Evolutionary conservation across 2,888 invertebrate species (phyloP), one percentile per base, ranked within the genome.

Genomic region (Pseudococcus longispinus): DNA sequence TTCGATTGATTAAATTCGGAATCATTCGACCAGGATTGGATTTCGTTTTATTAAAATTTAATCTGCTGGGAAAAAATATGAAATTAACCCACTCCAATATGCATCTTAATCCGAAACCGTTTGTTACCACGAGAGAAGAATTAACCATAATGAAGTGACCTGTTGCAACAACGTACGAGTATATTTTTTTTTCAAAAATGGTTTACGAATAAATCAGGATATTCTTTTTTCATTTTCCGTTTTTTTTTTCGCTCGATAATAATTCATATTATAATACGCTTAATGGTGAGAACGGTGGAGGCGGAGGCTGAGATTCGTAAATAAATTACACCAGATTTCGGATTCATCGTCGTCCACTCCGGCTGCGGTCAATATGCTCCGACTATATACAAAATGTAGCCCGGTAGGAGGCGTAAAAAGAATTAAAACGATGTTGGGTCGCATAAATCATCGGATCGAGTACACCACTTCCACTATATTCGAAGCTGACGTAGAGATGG

Each of bases 341-440:
- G 51, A 51, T 51, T 51, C 51, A 51, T 51, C 6, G n/a, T n/a
- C 51, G 6, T 51, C 51, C 51, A n/a, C 5, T 15, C 1, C 4
- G n/a, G 51, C 5, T 15, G 0, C 4, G n/a, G 51, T n/a, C 51
- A 6, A 51, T 51, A 51, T 46, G 37, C 32, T 37, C 2, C 44
- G 55, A n/a, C n/a, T 65, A 13, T 26, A 80, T 80, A n/a, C n/a
- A 20, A 80, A 80, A 37, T 80, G 20, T 29, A 70, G 77, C 77
- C 23, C 77, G 42, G 77, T 80, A 80, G 77, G 77, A 80, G 77
- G 77, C 77, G 77, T 80, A 80, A 80, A 80, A 80, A 80, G 77
- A 80, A 80, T 80, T 80, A 80, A 80, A 42, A 80, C 77, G 42
- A 42, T 6, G n/a, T 80, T n/a, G 37, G 37, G n/a, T 42, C 20